Evolutionary conservation across 1,140 invertebrate species (phyloP).

Genomic region (Brachystomella parvula): DNA sequence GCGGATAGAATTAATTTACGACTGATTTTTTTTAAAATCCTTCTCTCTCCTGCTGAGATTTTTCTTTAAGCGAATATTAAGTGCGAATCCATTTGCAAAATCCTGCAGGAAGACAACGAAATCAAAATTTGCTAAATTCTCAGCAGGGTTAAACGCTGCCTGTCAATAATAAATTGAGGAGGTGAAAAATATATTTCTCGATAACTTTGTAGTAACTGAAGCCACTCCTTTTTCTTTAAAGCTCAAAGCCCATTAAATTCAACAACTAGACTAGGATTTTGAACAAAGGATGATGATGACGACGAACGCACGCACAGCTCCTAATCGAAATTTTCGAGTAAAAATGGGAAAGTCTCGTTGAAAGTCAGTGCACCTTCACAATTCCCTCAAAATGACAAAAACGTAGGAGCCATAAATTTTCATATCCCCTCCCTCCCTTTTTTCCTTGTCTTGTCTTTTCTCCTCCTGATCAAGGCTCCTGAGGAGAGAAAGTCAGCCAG

Average conservation of each 20-base stretch:
- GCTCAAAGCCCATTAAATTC: background rate
- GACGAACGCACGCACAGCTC: background rate
- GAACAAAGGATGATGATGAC: background rate
- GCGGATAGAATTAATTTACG: conserved; percentile 11
- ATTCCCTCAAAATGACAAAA: conserved; percentile 6
- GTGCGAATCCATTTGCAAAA: background rate
- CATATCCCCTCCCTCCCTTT: conserved; percentile 5
- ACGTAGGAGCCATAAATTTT: conserved; percentile 11
- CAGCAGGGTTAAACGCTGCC: no score
- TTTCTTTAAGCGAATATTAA: background rate
- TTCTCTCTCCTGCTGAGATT: background rate
- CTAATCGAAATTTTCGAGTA: background rate
- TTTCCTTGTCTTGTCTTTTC: no score
- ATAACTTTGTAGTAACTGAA: background rate
- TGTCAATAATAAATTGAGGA: no score
- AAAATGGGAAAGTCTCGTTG: background rate
- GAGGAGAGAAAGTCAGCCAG: no score
- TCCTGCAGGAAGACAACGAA: no score
- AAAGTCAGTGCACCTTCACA: background rate
- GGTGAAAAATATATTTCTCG: no score
- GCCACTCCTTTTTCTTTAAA: background rate
- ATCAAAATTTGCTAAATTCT: no score
- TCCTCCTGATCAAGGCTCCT: conserved; percentile 3
- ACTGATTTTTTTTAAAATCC: no score
- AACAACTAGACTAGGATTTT: background rate